Percentiles rank a stretch among this genome's conserved stretches.
Evolutionary conservation across 2,113 vertebrate species (phyloP).

Genomic region (Notarius lentiginosus): DNA sequence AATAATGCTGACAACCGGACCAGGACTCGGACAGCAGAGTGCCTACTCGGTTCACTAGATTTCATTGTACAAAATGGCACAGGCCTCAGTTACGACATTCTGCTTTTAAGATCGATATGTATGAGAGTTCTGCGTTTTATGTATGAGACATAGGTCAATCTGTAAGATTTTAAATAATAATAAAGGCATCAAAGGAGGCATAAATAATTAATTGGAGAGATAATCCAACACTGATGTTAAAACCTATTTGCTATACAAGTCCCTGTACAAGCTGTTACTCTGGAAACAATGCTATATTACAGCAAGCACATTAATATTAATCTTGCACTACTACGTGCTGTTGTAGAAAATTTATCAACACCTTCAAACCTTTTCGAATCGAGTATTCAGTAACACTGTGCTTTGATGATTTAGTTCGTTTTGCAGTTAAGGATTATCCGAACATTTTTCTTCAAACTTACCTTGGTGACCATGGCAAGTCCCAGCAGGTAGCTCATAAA

Average conservation of each 20-base stretch:
- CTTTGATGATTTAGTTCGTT: background rate
- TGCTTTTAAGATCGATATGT: constrained; percentile 4
- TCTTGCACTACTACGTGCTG: background rate
- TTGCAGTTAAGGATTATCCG: background rate
- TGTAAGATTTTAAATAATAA: background rate
- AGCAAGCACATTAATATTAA: background rate
- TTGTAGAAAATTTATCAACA: background rate
- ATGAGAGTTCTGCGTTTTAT: background rate
- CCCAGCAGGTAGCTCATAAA: constrained; percentile 97
- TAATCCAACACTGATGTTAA: background rate
- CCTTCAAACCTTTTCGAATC: background rate
- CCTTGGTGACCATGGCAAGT: constrained; percentile 97
- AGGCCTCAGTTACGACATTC: background rate
- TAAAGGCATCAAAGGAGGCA: background rate
- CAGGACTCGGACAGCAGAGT: background rate
- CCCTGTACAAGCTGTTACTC: background rate
- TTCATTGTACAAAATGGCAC: constrained; percentile 20
- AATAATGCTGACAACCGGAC: background rate
- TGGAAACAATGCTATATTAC: background rate
- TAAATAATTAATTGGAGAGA: background rate
- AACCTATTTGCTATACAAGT: background rate
- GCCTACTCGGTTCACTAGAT: background rate
- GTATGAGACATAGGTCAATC: background rate
- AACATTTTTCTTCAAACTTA: constrained; percentile 60
- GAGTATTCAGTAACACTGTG: background rate